Conservation (phyloP, 2,113 vertebrate species). For the Heterochromis multidens region DNA sequence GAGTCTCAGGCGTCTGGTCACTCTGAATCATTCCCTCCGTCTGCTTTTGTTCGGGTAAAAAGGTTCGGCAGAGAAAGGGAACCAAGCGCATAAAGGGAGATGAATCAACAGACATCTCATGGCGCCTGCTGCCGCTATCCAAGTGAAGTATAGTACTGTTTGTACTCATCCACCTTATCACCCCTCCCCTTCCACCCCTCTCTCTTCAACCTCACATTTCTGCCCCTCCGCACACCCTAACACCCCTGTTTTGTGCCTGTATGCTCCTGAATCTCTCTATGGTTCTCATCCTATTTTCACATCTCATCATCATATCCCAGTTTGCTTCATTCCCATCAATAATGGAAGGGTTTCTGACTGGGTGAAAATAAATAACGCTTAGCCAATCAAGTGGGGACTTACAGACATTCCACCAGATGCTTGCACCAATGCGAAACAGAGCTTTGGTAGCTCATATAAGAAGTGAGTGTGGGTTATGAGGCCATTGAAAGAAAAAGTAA, state of each 20-base stretch:
- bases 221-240: background rate
- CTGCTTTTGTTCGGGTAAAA: constrained; percentile 66
- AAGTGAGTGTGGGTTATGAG: constrained; percentile 43
- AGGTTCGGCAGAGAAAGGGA: constrained; percentile 37
- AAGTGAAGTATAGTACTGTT: constrained; percentile 46
- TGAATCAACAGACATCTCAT: constrained; percentile 61
- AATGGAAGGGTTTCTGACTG: constrained; percentile 58
- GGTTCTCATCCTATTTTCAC: constrained; percentile 30
- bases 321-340: constrained; percentile 64
- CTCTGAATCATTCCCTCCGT: constrained; percentile 61
- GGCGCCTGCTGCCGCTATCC: constrained; percentile 43
- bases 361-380: constrained; percentile 57
- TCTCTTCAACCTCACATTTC: background rate
- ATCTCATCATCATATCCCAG: constrained; percentile 55
- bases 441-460: constrained; percentile 37
- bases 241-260: constrained; percentile 1
- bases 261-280: constrained; percentile 10
- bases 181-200: constrained; percentile 24
- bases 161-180: constrained; percentile 49
- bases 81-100: constrained; percentile 46
- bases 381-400: constrained; percentile 44
- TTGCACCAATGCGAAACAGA: constrained; percentile 41
- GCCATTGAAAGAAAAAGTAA: constrained; percentile 61
- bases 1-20: constrained; percentile 67
- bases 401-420: background rate